Evolutionary conservation across 1,140 invertebrate species (phyloP), one percentile per base, ranked within the genome.

Genomic region (Caerostris darwini): DNA sequence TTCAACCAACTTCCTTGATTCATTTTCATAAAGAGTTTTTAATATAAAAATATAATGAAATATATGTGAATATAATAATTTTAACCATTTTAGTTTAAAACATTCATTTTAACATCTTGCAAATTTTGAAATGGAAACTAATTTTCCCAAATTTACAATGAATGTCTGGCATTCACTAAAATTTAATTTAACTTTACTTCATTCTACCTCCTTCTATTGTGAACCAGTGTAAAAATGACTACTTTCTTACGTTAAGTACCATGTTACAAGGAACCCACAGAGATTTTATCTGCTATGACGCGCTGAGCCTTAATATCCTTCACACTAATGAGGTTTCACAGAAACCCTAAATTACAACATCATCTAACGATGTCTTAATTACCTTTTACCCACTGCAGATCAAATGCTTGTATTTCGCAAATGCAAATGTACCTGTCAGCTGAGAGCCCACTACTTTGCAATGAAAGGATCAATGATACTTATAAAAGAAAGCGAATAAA

Each of bases 361-460:
- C 92, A 94, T 34, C 67, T 94, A 94, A 94, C 67, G 92, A 94
- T 82, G 85, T 81, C 92, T 94, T 94, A 94, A 94, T 94, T 94
- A 94, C 92, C 83, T 53, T 94, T 94, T 89, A 69, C 85, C 10
- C 92, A 82, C 61, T 57, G 81, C 57, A 89, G 50, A 82, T 94
- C 50, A 58, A 94, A 59, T 81, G 69, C 92, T 82, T 88, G 89
- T 86, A 93, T 93, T 93, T 86, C 92, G 85, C n/a, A 87, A 93
- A 93, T 87, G 64, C 83, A 87, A 93, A 91, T 71, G 61, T 77
- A 93, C 64, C 61, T 87, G 82, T 59, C 92, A 87, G 81, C 88
- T 71, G 50, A 34, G 14, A 89, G 69, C 59, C n/a, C 19, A 61
- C 59, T 34, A 85, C 61, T 92, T 83, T 77, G 82, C 19, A 64